Conservation (phyloP, 2,888 invertebrate genomes). For the Pristionchus fissidentatus region DNA sequence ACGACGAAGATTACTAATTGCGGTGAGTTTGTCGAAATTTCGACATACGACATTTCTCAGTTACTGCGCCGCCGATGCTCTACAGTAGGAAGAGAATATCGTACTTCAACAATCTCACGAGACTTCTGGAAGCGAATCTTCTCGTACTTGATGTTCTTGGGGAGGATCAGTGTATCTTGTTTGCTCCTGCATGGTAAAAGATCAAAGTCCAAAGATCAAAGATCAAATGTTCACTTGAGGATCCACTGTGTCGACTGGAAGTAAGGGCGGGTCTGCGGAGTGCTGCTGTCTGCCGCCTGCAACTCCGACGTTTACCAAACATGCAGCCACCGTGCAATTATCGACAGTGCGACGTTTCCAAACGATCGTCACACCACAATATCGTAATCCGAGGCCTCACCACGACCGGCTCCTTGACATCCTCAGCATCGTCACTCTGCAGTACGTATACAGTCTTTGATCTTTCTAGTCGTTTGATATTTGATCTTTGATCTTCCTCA, state of each 20-base stretch:
- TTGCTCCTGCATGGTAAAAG: too few species aligned
- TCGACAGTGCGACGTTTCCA: not conserved
- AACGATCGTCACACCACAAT: not conserved
- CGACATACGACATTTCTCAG: too few species aligned
- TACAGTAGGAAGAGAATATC: too few species aligned
- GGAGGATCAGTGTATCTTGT: too few species aligned
- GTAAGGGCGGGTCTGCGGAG: not conserved
- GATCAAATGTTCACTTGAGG: not conserved
- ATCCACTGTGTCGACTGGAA: not conserved
- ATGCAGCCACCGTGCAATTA: not conserved
- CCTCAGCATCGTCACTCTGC: not conserved
- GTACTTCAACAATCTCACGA: too few species aligned
- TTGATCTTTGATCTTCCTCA: constrained; percentile 14
- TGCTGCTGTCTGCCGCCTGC: not conserved
- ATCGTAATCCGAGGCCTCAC: not conserved
- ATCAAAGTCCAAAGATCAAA: constrained; percentile 25
- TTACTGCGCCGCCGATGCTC: too few species aligned
- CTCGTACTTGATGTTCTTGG: too few species aligned
- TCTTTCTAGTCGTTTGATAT: not conserved
- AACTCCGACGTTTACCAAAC: not conserved
- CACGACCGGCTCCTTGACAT: not conserved
- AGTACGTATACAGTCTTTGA: too few species aligned
- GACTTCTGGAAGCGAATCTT: too few species aligned
- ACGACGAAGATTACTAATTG: too few species aligned
- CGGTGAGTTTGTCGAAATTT: too few species aligned